A percentile compares a stretch with the other conserved stretches of the same genome.
phyloP scores from a whole-genome alignment of 2,888 invertebrate species.

The Macrosiphum euphorbiae region DNA sequence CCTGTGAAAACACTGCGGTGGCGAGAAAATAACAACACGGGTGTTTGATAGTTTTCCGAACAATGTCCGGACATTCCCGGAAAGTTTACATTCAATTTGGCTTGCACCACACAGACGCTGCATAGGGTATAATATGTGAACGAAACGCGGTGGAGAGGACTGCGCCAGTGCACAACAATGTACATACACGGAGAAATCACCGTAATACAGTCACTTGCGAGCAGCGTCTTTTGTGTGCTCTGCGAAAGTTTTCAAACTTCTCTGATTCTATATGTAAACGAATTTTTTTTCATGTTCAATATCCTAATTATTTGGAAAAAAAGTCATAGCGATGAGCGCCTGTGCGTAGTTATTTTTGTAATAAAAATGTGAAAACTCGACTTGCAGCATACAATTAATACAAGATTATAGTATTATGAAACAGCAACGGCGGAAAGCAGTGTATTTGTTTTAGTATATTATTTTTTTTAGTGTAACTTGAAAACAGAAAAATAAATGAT shows the following conservation, averaged over 20 bases:
- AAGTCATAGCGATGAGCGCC: too few relatives aligned
- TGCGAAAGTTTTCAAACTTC: background rate
- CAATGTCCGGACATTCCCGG: background rate
- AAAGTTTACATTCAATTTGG: background rate
- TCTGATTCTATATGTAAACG: background rate
- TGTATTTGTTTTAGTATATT: background rate
- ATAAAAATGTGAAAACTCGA: background rate
- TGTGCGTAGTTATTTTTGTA: too few relatives aligned
- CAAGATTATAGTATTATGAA: background rate
- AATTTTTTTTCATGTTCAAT: background rate
- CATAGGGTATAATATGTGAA: background rate
- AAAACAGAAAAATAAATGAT: background rate
- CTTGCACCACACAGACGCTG: background rate
- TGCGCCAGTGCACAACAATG: background rate
- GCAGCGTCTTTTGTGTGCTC: background rate
- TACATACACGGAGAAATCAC: background rate
- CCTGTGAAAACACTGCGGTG: background rate
- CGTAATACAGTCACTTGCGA: background rate
- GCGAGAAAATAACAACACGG: background rate
- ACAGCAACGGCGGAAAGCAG: background rate
- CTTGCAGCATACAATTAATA: background rate
- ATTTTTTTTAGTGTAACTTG: background rate
- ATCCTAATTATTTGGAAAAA: too few relatives aligned
- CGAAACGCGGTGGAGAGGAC: background rate
- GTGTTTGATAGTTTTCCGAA: background rate